Base-by-base conservation (phyloP, 1,140 invertebrate species). In the Meloidogyne exigua region DNA sequence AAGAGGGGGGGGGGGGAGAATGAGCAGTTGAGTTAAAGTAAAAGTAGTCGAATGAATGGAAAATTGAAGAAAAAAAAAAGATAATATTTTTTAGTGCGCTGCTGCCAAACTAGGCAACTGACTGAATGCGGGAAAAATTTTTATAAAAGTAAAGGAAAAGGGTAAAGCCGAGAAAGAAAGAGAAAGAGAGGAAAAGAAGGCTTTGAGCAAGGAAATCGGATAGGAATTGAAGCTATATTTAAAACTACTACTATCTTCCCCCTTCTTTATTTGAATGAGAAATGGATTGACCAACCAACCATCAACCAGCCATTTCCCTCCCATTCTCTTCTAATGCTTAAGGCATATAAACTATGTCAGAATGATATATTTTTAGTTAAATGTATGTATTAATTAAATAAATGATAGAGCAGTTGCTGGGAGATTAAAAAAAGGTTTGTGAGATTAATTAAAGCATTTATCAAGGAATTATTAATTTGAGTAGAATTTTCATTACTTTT, bases 181-280 rank as follows among this genome's bases (percentile, higher is more conserved):
- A 49, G 5, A 18, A 10, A 12, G 13, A 15, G 13, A 15, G 15
- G 15, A 15, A n/a, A 12, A n/a, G 10, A 57, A n/a, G 42, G 49
- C 49, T n/a, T 57, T 57, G 49, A n/a, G 49, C 49, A 57, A 57
- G 18, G 49, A 57, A 57, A 57, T 57, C 49, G 49, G 49, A 57
- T 57, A 57, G 49, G 49, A 18, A n/a, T 0, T n/a, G 13, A 57
- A 13, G 2, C 39, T 18, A 49, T 18, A 0, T 18, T 13, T 5
- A 18, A 4, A 49, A 49, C 15, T 15, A 13, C 44, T 49, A 18
- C 1, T 15, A 18, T 49, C 42, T 15, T 12, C 2, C 2, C 11
- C 11, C 3, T 49, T 49, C 15, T 49, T 3, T 49, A 4, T 18
- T 4, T 49, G 44, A 49, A 15, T 49, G 44, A 49, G 44, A 49